Conservation (phyloP, 2,888 invertebrate species). For the Corbicula japonica region DNA sequence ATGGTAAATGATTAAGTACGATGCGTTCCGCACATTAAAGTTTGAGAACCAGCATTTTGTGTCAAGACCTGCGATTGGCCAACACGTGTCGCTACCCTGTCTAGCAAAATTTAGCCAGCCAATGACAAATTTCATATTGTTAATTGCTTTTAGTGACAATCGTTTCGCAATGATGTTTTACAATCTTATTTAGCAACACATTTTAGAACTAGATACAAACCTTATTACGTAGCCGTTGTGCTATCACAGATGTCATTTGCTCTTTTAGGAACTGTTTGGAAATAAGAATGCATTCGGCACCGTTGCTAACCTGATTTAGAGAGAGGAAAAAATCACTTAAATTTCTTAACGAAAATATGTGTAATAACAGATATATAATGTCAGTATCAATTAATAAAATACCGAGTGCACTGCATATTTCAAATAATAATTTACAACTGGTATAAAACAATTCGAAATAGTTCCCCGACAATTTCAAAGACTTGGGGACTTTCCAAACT, state of each 20-base stretch:
- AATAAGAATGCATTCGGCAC: conserved; percentile 69
- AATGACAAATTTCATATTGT: not conserved
- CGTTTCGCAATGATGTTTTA: not conserved
- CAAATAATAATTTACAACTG: not conserved
- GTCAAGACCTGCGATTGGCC: not conserved
- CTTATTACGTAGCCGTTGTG: conserved; percentile 43
- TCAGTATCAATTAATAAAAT: not conserved
- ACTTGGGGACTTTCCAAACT: not conserved
- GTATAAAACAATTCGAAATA: not conserved
- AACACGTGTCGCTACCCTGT: not conserved
- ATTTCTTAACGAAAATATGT: not conserved
- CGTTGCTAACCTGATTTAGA: conserved; percentile 66
- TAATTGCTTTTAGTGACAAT: not conserved
- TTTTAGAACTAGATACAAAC: too few relatives aligned
- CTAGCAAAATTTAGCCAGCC: not conserved
- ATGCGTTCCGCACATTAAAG: too few relatives aligned
- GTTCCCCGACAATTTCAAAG: not conserved
- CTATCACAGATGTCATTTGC: conserved; percentile 53
- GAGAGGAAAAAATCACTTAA: not conserved
- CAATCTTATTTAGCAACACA: not conserved
- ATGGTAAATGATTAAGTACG: too few relatives aligned
- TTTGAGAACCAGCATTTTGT: not conserved
- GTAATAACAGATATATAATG: not conserved
- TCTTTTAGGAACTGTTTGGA: conserved; percentile 70
- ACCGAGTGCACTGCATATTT: not conserved